Percentiles rank a stretch among this genome's conserved stretches.
phyloP scores from a whole-genome alignment of 2,888 invertebrate genomes.

The Pammene fasciana region DNA sequence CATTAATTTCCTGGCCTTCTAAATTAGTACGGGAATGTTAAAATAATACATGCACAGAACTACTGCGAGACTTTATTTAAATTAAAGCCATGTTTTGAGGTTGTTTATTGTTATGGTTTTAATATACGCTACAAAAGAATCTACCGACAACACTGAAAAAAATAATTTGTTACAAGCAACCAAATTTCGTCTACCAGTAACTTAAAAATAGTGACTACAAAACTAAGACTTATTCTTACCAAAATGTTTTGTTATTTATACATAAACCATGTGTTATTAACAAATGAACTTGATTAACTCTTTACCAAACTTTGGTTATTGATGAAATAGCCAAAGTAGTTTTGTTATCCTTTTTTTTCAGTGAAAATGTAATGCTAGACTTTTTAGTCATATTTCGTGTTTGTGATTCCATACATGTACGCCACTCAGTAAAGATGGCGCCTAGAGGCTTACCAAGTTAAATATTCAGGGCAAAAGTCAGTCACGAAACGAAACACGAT shows the following conservation, averaged over 20 bases:
- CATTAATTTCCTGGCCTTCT: constrained; percentile 27
- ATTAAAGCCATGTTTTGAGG: not conserved
- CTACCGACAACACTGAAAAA: too few relatives aligned
- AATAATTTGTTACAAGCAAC: too few relatives aligned
- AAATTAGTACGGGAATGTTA: constrained; percentile 25
- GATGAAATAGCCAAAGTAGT: too few relatives aligned
- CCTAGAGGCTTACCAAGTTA: constrained; percentile 66
- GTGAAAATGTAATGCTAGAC: constrained; percentile 26
- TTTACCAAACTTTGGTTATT: too few relatives aligned
- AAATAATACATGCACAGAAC: constrained; percentile 1
- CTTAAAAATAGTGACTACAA: too few relatives aligned
- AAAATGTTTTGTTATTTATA: too few relatives aligned
- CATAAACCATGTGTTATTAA: too few relatives aligned
- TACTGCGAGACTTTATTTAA: not conserved
- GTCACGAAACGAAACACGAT: constrained; percentile 65
- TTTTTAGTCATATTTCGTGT: constrained; percentile 43
- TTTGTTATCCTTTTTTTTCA: too few relatives aligned
- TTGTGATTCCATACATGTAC: constrained; percentile 62
- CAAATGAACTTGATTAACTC: too few relatives aligned
- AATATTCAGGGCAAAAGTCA: constrained; percentile 81
- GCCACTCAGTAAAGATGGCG: constrained; percentile 58
- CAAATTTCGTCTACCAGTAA: too few relatives aligned
- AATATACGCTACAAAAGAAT: not conserved
- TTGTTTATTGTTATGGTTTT: not conserved
- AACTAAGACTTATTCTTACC: too few relatives aligned